A percentile compares a stretch with the other conserved stretches of the same genome.
Conservation (phyloP, 2,797 vertebrate genomes). For the Varecia variegata region DNA sequence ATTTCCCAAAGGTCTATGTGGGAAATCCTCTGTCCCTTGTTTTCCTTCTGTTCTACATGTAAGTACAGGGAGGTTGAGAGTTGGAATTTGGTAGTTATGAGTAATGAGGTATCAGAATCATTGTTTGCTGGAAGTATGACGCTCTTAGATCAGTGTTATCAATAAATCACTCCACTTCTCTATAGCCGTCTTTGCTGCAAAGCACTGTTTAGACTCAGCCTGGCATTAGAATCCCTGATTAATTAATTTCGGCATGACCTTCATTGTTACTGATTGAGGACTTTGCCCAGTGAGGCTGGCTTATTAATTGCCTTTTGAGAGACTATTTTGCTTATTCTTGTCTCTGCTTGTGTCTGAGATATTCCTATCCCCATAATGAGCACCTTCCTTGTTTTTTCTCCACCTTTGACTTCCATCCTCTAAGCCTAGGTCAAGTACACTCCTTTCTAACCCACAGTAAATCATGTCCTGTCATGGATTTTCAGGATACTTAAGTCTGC, state of each 20-base stretch:
- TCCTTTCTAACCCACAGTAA: not conserved
- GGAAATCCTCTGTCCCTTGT: not conserved
- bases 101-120: not conserved
- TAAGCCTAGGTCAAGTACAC: not conserved
- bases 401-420: not conserved
- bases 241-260: not conserved
- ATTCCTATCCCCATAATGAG: not conserved
- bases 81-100: not conserved
- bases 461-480: not conserved
- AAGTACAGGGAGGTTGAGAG: not conserved
- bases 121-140: not conserved
- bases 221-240: not conserved
- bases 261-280: not conserved
- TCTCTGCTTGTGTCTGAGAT: not conserved
- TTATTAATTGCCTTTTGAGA: not conserved
- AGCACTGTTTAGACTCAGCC: not conserved
- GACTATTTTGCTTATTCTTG: constrained; percentile 33
- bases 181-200: not conserved
- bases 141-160: not conserved
- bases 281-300: not conserved
- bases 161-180: not conserved
- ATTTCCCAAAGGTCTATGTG: not conserved
- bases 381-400: not conserved
- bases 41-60: not conserved
- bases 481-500: not conserved